Base-by-base conservation (phyloP, 2,797 vertebrate species). In the Rhincodon typus region DNA sequence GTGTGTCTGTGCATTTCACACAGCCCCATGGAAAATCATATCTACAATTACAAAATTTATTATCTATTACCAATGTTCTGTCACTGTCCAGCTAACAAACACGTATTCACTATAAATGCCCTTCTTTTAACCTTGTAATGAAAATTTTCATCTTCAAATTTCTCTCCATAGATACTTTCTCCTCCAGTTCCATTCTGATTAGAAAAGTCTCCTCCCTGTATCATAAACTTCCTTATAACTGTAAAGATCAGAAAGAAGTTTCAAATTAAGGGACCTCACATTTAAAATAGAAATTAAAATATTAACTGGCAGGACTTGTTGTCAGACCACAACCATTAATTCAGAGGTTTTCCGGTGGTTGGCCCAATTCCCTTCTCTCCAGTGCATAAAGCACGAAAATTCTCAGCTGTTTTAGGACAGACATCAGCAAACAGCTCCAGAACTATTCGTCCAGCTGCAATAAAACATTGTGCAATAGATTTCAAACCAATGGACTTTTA, bases 201-300 rank as follows among this genome's bases (percentile, higher is more conserved):
- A 95, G 99, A 99, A 97, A 99, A 99, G 96, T 99, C 99, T 87
- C 99, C 99, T 97, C 99, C 98, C 96, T 99, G 99, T 96, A 99
- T 97, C 99, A 99, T 99, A 97, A 99, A 99, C 96, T 99, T 98
- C 97, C 99, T 99, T 97, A 99, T 99, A 97, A 99, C 99, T 99
- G 97, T 21, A 96, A 97, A 96, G 96, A 96, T 57, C 96, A 96
- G 96, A 94, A 6, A 79, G 30, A 34, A n/a, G n/a, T n/a, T n/a
- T n/a, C n/a, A n/a, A n/a, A n/a, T n/a, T n/a, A n/a, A n/a, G n/a
- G n/a, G n/a, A n/a, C n/a, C n/a, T n/a, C n/a, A n/a, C n/a, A 70
- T 67, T 96, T 66, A 96, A 4, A 84, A 96, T 96, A 95, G 77
- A 77, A 1, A 95, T 82, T 82, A 96, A 50, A 27, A 96, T 96